These are phyloP conservation scores for Acanthosepion pharaonis DNA, from an alignment of 2,888 invertebrate species.

Conservation along the genomic window DNA sequence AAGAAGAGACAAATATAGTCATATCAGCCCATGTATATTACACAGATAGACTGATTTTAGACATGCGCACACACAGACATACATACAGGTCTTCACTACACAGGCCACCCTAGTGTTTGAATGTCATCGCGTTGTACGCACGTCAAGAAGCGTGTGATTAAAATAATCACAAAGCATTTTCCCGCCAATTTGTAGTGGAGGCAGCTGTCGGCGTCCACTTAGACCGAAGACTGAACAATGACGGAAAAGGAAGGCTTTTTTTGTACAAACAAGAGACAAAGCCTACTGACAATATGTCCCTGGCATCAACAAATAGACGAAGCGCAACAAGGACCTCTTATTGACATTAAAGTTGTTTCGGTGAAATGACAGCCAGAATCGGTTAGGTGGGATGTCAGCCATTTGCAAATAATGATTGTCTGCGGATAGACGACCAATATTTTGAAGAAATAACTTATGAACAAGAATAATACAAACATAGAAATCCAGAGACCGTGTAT, in stretches of 20 bases:
- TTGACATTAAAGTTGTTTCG: slow-evolving; percentile 22
- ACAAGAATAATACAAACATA: not conserved
- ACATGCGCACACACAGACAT: not conserved
- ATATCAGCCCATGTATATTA: not conserved
- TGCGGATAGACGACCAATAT: not conserved
- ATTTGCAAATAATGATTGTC: not conserved
- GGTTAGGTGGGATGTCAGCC: not conserved
- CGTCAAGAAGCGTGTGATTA: slow-evolving; percentile 33
- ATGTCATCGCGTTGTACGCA: not conserved
- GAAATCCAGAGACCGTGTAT: not conserved
- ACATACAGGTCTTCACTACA: not conserved
- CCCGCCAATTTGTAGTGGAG: not conserved
- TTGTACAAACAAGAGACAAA: slow-evolving; percentile 12
- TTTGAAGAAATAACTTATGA: not conserved
- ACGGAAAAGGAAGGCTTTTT: not conserved
- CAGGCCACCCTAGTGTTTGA: not conserved
- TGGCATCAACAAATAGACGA: not conserved
- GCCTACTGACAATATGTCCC: not conserved
- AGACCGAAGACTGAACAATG: not conserved
- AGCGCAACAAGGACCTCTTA: not conserved
- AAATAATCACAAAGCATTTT: slow-evolving; percentile 15
- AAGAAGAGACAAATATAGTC: not conserved
- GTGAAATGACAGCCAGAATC: not conserved
- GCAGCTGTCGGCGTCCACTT: slow-evolving; percentile 33
- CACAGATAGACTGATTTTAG: not conserved